A percentile compares a stretch with the other conserved stretches of the same genome.
Evolutionary conservation across 1,140 invertebrate genomes (phyloP).

Genomic region (Camponotus vicinus): DNA sequence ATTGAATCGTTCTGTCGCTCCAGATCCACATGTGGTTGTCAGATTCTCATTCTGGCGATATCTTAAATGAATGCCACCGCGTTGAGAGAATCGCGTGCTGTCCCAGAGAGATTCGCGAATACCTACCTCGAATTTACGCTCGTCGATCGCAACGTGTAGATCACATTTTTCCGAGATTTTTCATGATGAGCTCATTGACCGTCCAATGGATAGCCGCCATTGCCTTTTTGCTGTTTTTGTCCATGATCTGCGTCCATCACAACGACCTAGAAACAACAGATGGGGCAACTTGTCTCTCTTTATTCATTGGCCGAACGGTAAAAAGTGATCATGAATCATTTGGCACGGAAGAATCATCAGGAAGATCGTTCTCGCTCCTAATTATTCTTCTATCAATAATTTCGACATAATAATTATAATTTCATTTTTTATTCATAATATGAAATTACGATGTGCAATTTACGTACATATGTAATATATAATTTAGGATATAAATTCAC

Average conservation of each 20-base stretch:
- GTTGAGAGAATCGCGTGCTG: background rate
- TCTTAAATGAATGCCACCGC: background rate
- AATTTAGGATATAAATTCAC: too few species aligned
- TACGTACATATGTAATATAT: too few species aligned
- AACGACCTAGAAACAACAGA: conserved; percentile 66
- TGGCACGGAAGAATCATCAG: background rate
- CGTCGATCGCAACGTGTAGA: conserved; percentile 55
- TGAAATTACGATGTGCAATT: too few species aligned
- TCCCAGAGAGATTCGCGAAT: background rate
- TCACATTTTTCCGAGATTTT: conserved; percentile 76
- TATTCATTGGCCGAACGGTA: conserved; percentile 33
- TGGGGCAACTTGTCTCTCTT: conserved; percentile 59
- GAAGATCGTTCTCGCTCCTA: too few species aligned
- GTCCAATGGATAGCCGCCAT: conserved; percentile 74
- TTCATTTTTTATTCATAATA: too few species aligned
- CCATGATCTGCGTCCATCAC: conserved; percentile 66
- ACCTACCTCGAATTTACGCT: conserved; percentile 70
- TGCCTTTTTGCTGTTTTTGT: conserved; percentile 74
- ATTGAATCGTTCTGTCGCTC: conserved; percentile 43
- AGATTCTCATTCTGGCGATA: background rate
- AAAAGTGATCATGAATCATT: conserved; percentile 20
- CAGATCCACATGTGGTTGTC: conserved; percentile 69
- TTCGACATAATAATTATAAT: too few species aligned
- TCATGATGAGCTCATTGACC: conserved; percentile 62
- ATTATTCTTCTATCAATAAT: too few species aligned